Base-by-base conservation (phyloP, 2,797 vertebrate species). In the Gymnothorax javanicus region DNA sequence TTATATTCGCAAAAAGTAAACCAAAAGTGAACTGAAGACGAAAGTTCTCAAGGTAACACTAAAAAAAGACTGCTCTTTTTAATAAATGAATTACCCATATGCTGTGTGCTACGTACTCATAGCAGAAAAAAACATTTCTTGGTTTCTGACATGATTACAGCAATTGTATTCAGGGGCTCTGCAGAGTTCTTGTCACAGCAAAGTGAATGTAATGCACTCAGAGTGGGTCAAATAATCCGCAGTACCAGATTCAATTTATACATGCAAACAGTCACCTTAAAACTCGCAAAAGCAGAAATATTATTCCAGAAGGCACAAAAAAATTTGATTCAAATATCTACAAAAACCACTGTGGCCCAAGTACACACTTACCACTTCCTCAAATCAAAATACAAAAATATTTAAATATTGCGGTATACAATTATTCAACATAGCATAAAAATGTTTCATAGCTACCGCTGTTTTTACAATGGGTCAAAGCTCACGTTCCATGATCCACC, bases 391-490 rank as follows among this genome's bases (percentile, higher is more conserved):
- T 3, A 64, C 15, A 64, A 64, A 20, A 64, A 64, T 6, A 23
- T 64, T 7, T 64, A 17, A 4, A 4, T 15, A 5, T 6, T 64
- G 60, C n/a, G 0, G 15, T 6, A 75, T 1, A 33, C 5, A 75
- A 5, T 13, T 27, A 11, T 75, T 25, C 25, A 33, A 43, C 13
- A 5, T 52, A 12, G n/a, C 56, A 52, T 82, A 17, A 57, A 82
- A 57, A 6, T 86, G 89, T 89, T 87, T 90, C 90, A 86, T 88
- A 85, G 89, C 87, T 75, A 81, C 85, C 91, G 9, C 4, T 54
- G 87, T 89, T 91, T 87, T 85, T 85, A 79, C 60, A 87, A 90
- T 88, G 87, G 88, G 82, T 77, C 85, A 85, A 84, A 91, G 91
- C 83, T 8, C 79, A 57, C 79, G 20, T 82, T 5, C 83, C 85